Base-by-base conservation (phyloP, 1,140 invertebrate species). In the Temnothorax nylanderi region DNA sequence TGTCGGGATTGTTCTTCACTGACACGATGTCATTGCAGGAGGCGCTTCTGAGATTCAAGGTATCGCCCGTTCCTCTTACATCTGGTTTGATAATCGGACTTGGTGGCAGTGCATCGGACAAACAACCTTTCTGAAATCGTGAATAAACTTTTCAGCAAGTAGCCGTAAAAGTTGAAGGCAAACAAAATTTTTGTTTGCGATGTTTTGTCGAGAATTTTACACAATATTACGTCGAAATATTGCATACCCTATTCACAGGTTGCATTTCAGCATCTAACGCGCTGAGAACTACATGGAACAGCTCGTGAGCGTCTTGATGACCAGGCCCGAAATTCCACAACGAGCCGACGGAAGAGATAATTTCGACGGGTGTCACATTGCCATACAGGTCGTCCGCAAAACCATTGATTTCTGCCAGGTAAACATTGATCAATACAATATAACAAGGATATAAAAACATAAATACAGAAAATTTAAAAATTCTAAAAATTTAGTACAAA, bases 251-350 rank as follows among this genome's bases (percentile, higher is more conserved):
- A 92, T 95, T 96, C 18, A 95, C 91, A 54, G 95, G 95, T 75
- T 96, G 95, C 18, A 97, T 96, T 95, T 99, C 98, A 94, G 98
- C 97, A 94, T 98, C 98, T 26, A 99, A 95, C 44, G 98, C 98
- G 41, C 97, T 97, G 13, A 98, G 96, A 88, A 99, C 94, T 16
- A 98, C 97, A 95, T 99, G 98, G 86, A 99, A 97, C 65, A 99
- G 94, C 94, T 99, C 98, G 94, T 99, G 98, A 26, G 98, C 98
- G 96, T 99, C 98, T 95, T 99, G 98, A 95, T 99, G 98, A 88
- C 98, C 98, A 87, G 97, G 96, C 0, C 97, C 97, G 76, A 99
- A 98, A 65, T 98, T 97, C 98, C 98, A 99, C 10, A 97, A 95
- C 1, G 96, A 95, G 82, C 97, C 96, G 0, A 99, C 93, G 0